A percentile compares a stretch with the other conserved stretches of the same genome.
Evolutionary conservation across 2,888 invertebrate species (phyloP).

Genomic region (Meteorus colon): DNA sequence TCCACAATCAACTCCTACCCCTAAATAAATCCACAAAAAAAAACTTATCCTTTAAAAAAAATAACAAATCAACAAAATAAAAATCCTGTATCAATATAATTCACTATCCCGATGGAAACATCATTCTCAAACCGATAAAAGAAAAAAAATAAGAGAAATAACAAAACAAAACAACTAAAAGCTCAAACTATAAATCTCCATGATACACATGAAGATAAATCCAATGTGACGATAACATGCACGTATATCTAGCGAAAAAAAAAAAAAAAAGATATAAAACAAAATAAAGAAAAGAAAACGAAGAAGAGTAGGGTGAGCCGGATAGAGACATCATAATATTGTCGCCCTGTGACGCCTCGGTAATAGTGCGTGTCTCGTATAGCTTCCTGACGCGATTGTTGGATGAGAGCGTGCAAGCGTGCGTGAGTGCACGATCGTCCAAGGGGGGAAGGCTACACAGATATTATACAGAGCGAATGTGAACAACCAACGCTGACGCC

Average conservation of each 20-base stretch:
- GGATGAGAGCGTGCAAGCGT: constrained; percentile 30
- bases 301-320: constrained; percentile 47
- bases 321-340: constrained; percentile 69
- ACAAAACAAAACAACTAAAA: neutral
- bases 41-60: no score
- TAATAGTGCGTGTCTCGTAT: constrained; percentile 56
- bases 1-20: no score
- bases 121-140: no score
- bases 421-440: constrained; percentile 3
- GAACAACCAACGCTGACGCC: neutral
- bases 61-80: no score
- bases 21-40: no score
- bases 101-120: no score
- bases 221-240: neutral
- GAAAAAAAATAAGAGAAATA: neutral
- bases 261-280: constrained; percentile 58
- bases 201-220: neutral
- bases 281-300: constrained; percentile 45
- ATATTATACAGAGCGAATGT: neutral
- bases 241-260: neutral
- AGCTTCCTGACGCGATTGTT: constrained; percentile 46
- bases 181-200: constrained; percentile 18
- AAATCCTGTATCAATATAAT: no score
- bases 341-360: constrained; percentile 62
- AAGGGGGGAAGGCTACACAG: neutral